Base-by-base conservation (phyloP, 2,113 vertebrate genomes). In the Antechinus stuartii region DNA sequence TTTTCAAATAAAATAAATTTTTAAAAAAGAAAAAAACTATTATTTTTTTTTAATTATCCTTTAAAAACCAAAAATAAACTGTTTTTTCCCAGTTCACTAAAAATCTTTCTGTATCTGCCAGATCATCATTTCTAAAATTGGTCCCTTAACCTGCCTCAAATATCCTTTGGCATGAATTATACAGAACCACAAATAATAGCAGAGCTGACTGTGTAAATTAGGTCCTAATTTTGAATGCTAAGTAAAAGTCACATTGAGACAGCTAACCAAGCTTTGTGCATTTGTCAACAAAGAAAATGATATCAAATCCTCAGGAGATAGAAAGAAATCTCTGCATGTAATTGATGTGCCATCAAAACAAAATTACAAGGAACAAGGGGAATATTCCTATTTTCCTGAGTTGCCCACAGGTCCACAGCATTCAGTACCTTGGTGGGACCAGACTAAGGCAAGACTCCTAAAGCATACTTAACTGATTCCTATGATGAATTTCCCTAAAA, bases 121-220 rank as follows among this genome's bases (percentile, higher is more conserved):
- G n/a, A 84, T 84, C 5, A 84, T 84, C 68, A 84, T 84, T 84
- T 84, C 68, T 84, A 22, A 42, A 23, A 84, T 84, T 42, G 68
- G 68, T 84, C 68, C n/a, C 19, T 84, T 8, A n/a, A 84, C 68
- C 68, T 84, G 68, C 68, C n/a, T 84, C n/a, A 42, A 84, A 84
- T 84, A 84, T 84, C n/a, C 68, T 42, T 84, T 84, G 68, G 68
- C 68, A 84, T 84, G 68, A 42, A 84, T 84, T 84, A 84, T 84
- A 84, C 19, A 84, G 68, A 42, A 84, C 22, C 35, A 42, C 16
- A 84, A 84, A 84, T 84, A 84, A 84, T 84, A 84, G n/a, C n/a
- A 84, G 68, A 42, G 68, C 68, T 84, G 68, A 84, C 68, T 84
- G 68, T 76, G 61, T 84, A 84, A 84, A 84, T 42, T 84, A 84